phyloP scores from a whole-genome alignment of 2,113 vertebrate genomes.

The Tricholaema leucomelas region DNA sequence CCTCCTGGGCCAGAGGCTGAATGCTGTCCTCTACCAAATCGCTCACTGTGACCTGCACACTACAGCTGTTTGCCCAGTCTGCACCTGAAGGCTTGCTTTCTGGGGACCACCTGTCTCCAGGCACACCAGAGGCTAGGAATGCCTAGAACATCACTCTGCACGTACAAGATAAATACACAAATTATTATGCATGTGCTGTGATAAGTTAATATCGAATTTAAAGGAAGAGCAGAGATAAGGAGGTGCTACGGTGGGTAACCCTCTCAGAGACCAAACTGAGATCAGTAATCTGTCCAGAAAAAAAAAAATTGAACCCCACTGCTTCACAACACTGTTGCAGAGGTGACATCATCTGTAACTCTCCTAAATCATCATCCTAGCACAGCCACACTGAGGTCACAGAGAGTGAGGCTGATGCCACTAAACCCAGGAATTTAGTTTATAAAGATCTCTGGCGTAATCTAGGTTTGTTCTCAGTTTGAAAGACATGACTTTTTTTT shows the following conservation, averaged over 20 bases:
- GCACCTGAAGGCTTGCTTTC: not conserved
- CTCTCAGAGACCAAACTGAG: not conserved
- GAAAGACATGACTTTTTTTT: not conserved
- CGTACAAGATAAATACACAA: not conserved
- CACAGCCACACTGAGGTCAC: not conserved
- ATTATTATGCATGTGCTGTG: accelerated
- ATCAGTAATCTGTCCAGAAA: not conserved
- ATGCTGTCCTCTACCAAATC: not conserved
- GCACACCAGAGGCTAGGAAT: not conserved
- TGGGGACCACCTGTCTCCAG: not conserved
- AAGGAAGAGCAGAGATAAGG: not conserved
- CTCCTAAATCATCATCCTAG: not conserved
- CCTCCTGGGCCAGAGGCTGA: not conserved
- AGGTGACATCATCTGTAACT: not conserved
- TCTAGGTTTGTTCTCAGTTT: not conserved
- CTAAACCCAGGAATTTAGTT: not conserved
- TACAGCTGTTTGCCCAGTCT: not conserved
- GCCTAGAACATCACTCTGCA: not conserved
- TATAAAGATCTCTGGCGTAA: not conserved
- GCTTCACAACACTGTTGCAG: not conserved
- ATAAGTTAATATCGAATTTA: not conserved
- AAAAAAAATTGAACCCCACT: not conserved
- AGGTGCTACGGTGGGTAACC: not conserved
- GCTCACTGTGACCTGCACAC: not conserved
- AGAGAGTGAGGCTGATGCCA: not conserved